Evolutionary conservation across 1,140 invertebrate species (phyloP).

Genomic region (Metaphire vulgaris): DNA sequence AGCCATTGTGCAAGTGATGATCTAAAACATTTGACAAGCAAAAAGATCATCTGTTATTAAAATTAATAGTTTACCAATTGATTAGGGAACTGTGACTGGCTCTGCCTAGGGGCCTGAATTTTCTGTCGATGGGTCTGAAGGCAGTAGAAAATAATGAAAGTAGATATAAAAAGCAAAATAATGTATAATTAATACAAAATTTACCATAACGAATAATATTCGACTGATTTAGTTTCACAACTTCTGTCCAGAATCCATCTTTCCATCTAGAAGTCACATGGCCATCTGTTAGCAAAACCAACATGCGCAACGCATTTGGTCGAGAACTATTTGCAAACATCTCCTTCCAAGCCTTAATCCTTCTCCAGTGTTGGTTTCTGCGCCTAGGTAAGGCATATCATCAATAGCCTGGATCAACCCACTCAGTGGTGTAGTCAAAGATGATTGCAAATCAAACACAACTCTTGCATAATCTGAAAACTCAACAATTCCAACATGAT

Average conservation of each 20-base stretch:
- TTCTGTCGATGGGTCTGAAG: too few species aligned
- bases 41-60: too few species aligned
- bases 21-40: too few species aligned
- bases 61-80: too few species aligned
- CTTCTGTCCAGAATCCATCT: not conserved
- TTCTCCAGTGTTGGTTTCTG: not conserved
- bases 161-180: too few species aligned
- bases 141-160: too few species aligned
- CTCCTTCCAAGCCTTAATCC: not conserved
- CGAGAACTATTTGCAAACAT: slow-evolving; percentile 5
- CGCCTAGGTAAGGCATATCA: not conserved
- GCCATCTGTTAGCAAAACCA: slow-evolving; percentile 19
- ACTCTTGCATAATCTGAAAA: slow-evolving; percentile 5
- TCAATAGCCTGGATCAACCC: not conserved
- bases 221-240: not conserved
- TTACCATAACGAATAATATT: slow-evolving; percentile 12
- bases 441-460: not conserved
- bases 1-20: too few species aligned
- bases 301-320: not conserved
- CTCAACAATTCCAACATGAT: slow-evolving; percentile 10
- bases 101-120: too few species aligned
- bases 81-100: too few species aligned
- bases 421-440: not conserved
- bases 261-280: not conserved
- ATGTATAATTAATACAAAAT: too few species aligned